Evolutionary conservation across 2,113 vertebrate genomes (phyloP).

Genomic region (Zingel zingel): DNA sequence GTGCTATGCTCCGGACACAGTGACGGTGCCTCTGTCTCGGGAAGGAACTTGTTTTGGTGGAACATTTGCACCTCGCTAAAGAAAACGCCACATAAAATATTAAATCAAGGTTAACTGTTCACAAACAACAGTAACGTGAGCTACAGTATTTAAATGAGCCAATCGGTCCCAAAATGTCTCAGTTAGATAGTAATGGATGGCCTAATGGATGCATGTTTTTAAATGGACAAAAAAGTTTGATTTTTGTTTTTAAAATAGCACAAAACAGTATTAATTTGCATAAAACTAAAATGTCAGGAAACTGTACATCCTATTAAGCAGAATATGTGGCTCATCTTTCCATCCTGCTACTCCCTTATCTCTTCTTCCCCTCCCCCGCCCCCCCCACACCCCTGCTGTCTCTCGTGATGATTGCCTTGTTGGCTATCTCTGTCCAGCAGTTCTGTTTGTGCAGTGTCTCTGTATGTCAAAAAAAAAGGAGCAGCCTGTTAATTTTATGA

Average conservation of each 20-base stretch:
- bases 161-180: no score
- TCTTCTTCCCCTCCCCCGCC: background rate
- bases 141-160: no score
- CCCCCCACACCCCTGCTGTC: background rate
- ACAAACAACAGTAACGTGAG: no score
- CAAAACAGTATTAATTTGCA: background rate
- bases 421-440: constrained; percentile 79
- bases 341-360: background rate
- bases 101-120: no score
- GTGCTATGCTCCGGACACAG: no score
- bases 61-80: no score
- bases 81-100: no score
- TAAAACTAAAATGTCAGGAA: constrained; percentile 24
- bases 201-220: background rate
- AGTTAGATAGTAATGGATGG: no score
- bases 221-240: background rate
- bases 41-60: no score
- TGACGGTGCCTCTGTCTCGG: no score
- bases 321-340: constrained; percentile 28
- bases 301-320: constrained; percentile 11
- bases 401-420: constrained; percentile 71
- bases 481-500: constrained; percentile 76
- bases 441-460: constrained; percentile 76
- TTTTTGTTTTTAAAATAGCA: background rate
- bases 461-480: constrained; percentile 71